Conservation (phyloP, 2,888 invertebrate species). For the Scrobipalpa costella region DNA sequence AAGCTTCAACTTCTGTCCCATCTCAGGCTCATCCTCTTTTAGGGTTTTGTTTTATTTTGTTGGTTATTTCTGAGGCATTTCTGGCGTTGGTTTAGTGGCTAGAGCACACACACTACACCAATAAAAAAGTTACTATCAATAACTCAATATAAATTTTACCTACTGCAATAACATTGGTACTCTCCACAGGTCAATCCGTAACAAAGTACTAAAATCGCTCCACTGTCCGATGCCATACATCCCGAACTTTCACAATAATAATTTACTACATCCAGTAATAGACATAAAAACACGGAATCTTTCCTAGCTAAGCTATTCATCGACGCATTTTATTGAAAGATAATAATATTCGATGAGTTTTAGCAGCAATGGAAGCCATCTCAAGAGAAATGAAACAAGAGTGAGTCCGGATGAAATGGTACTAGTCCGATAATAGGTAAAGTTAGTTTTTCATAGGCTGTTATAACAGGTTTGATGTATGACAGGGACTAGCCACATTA, state of each 20-base stretch:
- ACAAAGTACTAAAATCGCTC: constrained; percentile 21
- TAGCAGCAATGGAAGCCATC: constrained; percentile 33
- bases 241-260: constrained; percentile 39
- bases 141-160: background rate
- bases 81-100: too few relatives aligned
- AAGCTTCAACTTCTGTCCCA: too few relatives aligned
- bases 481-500: constrained; percentile 46
- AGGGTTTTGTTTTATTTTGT: too few relatives aligned
- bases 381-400: constrained; percentile 29
- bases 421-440: constrained; percentile 52
- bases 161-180: background rate
- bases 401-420: constrained; percentile 41
- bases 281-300: constrained; percentile 9
- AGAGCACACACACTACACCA: background rate
- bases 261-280: constrained; percentile 26
- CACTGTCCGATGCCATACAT: constrained; percentile 35
- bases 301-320: constrained; percentile 23
- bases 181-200: constrained; percentile 12
- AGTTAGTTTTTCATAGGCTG: constrained; percentile 58
- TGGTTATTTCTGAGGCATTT: too few relatives aligned
- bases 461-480: constrained; percentile 53
- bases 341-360: background rate
- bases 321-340: constrained; percentile 16
- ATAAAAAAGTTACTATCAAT: background rate
- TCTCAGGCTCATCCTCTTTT: too few relatives aligned